A percentile compares a stretch with the other conserved stretches of the same genome.
Conservation (phyloP, 2,888 invertebrate genomes). For the Seladonia tumulorum region DNA sequence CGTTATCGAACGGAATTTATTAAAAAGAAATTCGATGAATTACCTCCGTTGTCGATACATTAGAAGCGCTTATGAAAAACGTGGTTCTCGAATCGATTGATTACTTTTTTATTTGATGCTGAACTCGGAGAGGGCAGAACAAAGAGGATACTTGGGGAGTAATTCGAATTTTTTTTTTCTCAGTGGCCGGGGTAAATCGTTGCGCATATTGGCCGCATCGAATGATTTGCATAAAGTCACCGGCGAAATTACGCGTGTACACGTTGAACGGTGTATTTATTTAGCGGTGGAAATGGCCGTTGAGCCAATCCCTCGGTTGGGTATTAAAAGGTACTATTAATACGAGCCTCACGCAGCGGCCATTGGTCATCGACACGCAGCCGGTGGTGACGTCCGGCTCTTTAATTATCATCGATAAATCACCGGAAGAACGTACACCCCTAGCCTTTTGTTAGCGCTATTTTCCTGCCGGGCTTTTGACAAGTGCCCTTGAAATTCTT, state of each 20-base stretch:
- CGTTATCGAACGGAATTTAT: neutral
- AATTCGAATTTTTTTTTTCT: conserved; percentile 28
- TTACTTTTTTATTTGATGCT: neutral
- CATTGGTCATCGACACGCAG: conserved; percentile 81
- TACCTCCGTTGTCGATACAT: neutral
- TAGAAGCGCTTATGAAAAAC: neutral
- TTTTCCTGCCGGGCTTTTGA: conserved; percentile 37
- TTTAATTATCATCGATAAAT: conserved; percentile 81
- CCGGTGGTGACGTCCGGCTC: conserved; percentile 78
- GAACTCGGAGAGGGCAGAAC: neutral
- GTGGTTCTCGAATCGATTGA: neutral
- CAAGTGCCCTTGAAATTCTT: conserved; percentile 18
- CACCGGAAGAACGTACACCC: conserved; percentile 58
- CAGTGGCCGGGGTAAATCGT: neutral
- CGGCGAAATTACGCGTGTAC: conserved; percentile 26
- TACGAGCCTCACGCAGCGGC: conserved; percentile 77
- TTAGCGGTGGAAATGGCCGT: conserved; percentile 47
- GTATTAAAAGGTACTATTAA: conserved; percentile 75
- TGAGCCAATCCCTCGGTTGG: conserved; percentile 38
- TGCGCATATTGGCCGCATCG: conserved; percentile 9
- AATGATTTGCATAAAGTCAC: conserved; percentile 49
- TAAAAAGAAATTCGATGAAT: neutral
- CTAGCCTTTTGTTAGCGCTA: conserved; percentile 41
- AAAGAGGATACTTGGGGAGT: neutral
- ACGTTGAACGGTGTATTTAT: conserved; percentile 51